Base-by-base conservation (phyloP, 2,797 vertebrate genomes). In the Lithobates pipiens region DNA sequence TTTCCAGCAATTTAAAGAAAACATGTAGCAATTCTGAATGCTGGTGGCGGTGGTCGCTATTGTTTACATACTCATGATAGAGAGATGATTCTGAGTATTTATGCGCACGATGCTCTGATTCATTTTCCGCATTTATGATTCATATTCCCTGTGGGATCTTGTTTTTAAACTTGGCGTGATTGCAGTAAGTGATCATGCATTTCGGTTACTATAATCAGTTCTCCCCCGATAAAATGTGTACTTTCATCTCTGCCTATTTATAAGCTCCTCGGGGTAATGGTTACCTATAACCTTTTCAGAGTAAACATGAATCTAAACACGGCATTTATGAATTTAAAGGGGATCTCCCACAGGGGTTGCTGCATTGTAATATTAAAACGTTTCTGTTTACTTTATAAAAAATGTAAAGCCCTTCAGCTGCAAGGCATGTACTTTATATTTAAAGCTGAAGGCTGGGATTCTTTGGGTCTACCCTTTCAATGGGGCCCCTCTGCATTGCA, bases 91-190 rank as follows among this genome's bases (percentile, higher is more conserved):
- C 25, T 34, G 21, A 27, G 69, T 13, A 25, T 63, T 57, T 81
- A 73, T 81, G 79, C 61, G 11, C 80, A 23, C n/a, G 34, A n/a
- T 13, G 70, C 54, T 63, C 46, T 63, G 80, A 82, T 61, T 63
- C 80, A 82, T 74, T 73, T 44, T 74, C 57, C 39, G 70, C 50
- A 74, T 72, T 82, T 73, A 73, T 82, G 80, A 82, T 73, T 73
- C 70, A 82, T 74, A 74, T 74, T 36, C 80, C 72, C 80, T 1
- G 54, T 65, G 70, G 80, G 70, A 82, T 63, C 16, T 18, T 63
- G 34, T 82, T 73, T 63, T 82, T 73, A 73, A 16, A 61, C 54
- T 42, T 74, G 70, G 11, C 39, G 27, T 82, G 23, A 65, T 36
- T 73, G 54, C 80, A 34, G 50, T 74, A 44, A 42, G 80, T 73